Evolutionary conservation across 2,797 vertebrate genomes (phyloP).

Genomic region (Notolabrus celidotus): DNA sequence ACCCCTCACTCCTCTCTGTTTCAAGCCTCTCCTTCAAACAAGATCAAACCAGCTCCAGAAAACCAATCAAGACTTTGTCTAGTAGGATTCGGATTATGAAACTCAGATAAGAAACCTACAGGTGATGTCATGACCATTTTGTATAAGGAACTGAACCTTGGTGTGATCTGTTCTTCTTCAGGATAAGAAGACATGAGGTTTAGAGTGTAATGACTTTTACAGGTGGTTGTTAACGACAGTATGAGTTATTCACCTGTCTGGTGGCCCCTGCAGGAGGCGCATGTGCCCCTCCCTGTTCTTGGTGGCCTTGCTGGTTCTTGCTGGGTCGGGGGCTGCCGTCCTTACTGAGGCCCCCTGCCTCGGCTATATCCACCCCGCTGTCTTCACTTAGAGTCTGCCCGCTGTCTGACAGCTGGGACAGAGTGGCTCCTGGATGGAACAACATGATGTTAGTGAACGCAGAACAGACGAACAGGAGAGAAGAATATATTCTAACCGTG

Average conservation of each 20-base stretch:
- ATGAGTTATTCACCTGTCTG: constrained; percentile 60
- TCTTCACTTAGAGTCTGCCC: constrained; percentile 98
- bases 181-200: too few relatives aligned
- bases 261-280: constrained; percentile 67
- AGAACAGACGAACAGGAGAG: background rate
- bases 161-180: too few relatives aligned
- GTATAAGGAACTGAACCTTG: too few relatives aligned
- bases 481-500: background rate
- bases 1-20: too few relatives aligned
- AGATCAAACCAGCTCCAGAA: too few relatives aligned
- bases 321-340: constrained; percentile 85
- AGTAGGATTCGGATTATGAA: too few relatives aligned
- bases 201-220: background rate
- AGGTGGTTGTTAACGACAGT: background rate
- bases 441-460: background rate
- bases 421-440: constrained; percentile 86
- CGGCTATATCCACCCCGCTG: constrained; percentile 96
- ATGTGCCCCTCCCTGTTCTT: constrained; percentile 60
- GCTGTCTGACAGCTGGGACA: constrained; percentile 96
- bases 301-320: constrained; percentile 82
- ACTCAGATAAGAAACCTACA: too few relatives aligned
- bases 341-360: constrained; percentile 83
- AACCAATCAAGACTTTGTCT: too few relatives aligned
- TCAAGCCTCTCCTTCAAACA: too few relatives aligned
- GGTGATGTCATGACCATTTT: too few relatives aligned